A percentile compares a stretch with the other conserved stretches of the same genome.
These are phyloP conservation scores for Xenotilapia flavipinnis DNA, from an alignment of 2,113 vertebrate genomes.

Conservation along the genomic window DNA sequence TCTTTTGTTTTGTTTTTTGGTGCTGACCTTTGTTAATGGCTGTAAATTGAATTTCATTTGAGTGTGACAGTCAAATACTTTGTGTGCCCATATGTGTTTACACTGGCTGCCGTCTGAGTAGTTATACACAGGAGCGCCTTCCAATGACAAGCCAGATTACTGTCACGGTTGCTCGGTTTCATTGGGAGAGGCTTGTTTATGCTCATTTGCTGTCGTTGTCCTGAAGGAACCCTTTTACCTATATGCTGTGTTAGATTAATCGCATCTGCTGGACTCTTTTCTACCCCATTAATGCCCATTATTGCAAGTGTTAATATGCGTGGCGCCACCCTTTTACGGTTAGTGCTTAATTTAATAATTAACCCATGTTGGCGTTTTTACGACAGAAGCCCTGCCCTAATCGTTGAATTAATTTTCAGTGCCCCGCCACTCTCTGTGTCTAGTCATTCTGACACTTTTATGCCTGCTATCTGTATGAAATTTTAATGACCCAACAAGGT, in stretches of 20 bases:
- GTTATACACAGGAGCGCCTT: background rate
- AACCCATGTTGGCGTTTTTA: background rate
- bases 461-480: background rate
- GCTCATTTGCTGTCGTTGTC: background rate
- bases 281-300: background rate
- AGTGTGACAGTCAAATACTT: background rate
- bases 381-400: background rate
- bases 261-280: background rate
- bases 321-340: background rate
- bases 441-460: background rate
- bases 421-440: background rate
- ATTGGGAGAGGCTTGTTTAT: conserved; percentile 7
- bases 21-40: background rate
- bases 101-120: background rate
- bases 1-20: background rate
- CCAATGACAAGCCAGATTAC: conserved; percentile 1
- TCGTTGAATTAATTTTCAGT: background rate
- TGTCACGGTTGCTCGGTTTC: conserved; percentile 8
- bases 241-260: background rate
- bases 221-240: background rate
- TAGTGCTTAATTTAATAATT: conserved; percentile 22
- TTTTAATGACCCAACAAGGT: background rate
- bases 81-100: background rate
- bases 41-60: background rate
- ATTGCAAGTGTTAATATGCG: background rate